Conservation (phyloP, 2,888 invertebrate species). For the Chesias legatella region DNA sequence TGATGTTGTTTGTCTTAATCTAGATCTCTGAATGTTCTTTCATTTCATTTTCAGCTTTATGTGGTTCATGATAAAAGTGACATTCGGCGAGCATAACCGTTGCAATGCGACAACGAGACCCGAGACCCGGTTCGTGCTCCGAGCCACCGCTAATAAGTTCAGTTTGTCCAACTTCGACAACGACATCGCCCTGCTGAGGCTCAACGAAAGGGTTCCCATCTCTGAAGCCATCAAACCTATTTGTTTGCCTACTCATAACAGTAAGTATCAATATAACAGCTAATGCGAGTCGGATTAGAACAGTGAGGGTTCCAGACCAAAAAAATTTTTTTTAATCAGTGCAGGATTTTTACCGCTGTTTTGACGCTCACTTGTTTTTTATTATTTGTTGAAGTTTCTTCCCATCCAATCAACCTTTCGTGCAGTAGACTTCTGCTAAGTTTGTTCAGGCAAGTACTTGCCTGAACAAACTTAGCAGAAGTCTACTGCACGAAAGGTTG, state of each 20-base stretch:
- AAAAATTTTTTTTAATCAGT: no score
- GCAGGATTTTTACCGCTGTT: no score
- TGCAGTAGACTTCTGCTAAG: no score
- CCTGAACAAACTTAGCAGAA: no score
- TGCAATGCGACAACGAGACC: conserved; percentile 86
- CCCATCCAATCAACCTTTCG: no score
- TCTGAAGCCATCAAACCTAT: conserved; percentile 90
- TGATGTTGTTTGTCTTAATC: conserved; percentile 11
- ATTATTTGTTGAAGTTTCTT: no score
- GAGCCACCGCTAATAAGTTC: conserved; percentile 89
- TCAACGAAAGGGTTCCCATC: conserved; percentile 90
- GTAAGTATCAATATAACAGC: conserved; percentile 76
- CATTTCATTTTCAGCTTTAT: conserved; percentile 83
- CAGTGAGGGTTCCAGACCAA: no score
- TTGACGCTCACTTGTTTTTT: no score
- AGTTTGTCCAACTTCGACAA: conserved; percentile 93
- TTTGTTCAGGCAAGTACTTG: no score
- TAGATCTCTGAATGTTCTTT: conserved; percentile 14
- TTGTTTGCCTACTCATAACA: conserved; percentile 83
- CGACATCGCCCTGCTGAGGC: conserved; percentile 89
- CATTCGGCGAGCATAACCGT: conserved; percentile 92
- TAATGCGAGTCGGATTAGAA: no score
- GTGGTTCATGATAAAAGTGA: conserved; percentile 96
- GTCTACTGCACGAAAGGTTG: no score
- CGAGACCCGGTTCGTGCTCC: conserved; percentile 88